These are phyloP conservation scores for Periparus ater DNA, from an alignment of 2,797 vertebrate species.

Conservation along the genomic window DNA sequence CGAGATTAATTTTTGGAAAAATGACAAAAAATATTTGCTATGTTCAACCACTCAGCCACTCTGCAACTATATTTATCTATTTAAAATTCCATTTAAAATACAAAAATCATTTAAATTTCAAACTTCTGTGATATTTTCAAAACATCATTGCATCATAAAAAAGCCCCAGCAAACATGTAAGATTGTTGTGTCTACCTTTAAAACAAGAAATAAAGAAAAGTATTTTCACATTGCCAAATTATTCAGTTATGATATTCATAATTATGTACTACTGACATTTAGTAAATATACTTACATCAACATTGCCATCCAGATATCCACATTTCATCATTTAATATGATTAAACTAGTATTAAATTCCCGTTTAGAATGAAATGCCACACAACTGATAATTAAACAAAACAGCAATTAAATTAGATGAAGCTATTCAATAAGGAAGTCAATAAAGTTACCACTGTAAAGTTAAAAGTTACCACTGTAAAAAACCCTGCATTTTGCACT, in stretches of 20 bases:
- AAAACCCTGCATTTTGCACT: not conserved
- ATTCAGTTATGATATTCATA: not conserved
- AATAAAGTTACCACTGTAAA: not conserved
- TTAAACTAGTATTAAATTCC: not conserved
- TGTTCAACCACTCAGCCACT: not conserved
- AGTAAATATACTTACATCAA: not conserved
- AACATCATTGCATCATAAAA: not conserved
- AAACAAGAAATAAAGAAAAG: not conserved
- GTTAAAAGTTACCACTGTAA: not conserved
- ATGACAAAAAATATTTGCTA: not conserved
- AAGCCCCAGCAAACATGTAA: rapidly evolving
- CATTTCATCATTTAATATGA: not conserved
- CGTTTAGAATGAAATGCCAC: not conserved
- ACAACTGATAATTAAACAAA: not conserved
- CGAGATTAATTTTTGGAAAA: not conserved
- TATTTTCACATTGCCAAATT: not conserved
- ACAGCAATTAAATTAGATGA: not conserved
- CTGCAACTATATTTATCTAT: not conserved
- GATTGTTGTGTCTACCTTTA: not conserved
- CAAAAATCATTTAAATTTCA: not conserved
- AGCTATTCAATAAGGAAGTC: not conserved
- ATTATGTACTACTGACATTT: not conserved
- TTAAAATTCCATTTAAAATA: not conserved
- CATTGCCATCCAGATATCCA: not conserved
- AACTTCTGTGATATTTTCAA: not conserved